Conservation (phyloP, 2,113 vertebrate species). For the Heterotilapia buettikoferi region DNA sequence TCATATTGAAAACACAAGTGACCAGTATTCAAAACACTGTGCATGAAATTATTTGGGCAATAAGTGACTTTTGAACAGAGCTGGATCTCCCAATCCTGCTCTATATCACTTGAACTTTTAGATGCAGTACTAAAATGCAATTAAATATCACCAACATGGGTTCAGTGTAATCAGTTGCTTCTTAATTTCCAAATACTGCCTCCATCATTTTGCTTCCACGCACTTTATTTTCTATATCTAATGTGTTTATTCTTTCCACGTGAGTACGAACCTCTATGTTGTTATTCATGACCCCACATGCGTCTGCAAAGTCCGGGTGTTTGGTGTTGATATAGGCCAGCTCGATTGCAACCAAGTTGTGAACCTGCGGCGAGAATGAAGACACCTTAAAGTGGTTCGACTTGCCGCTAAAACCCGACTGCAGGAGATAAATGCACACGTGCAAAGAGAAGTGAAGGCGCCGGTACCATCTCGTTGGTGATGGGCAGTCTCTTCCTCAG, state of each 20-base stretch:
- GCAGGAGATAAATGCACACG: neutral
- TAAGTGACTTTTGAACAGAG: neutral
- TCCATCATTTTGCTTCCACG: neutral
- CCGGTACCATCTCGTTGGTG: constrained; percentile 93
- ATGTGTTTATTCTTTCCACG: accelerated
- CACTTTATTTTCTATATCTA: neutral
- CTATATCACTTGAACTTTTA: neutral
- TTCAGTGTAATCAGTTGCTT: neutral
- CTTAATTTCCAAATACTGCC: neutral
- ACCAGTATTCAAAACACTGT: neutral
- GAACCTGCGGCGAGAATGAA: constrained; percentile 74
- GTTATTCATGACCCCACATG: constrained; percentile 96
- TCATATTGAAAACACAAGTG: neutral
- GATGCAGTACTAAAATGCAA: neutral
- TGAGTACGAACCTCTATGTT: constrained; percentile 86
- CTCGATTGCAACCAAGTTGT: constrained; percentile 97
- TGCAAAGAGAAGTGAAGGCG: neutral
- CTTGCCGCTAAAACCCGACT: accelerated
- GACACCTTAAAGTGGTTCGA: accelerated
- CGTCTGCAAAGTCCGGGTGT: constrained; percentile 98
- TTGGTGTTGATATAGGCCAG: constrained; percentile 99
- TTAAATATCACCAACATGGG: neutral
- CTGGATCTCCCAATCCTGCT: neutral
- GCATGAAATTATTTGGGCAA: neutral
- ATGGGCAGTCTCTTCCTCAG: constrained; percentile 90